Evolutionary conservation across 2,113 vertebrate genomes (phyloP).

Genomic region (Pelusios castaneus): DNA sequence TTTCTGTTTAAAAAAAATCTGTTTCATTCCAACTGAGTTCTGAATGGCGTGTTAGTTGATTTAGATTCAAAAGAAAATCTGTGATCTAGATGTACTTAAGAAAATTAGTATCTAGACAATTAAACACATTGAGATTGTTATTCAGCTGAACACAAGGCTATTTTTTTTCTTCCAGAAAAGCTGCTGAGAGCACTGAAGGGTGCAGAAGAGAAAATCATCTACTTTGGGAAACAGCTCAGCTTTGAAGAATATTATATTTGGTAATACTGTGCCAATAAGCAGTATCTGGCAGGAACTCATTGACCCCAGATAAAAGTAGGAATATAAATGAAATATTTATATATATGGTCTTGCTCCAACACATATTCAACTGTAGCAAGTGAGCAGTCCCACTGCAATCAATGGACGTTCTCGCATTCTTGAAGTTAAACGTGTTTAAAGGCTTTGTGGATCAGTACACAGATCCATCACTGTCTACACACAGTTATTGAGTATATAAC

Average conservation of each 20-base stretch:
- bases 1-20: neutral
- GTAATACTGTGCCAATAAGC: neutral
- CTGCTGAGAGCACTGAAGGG: neutral
- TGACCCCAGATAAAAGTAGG: neutral
- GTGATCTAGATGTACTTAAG: neutral
- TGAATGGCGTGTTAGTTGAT: neutral
- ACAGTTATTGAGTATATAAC: neutral
- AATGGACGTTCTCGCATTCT: neutral
- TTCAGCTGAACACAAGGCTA: neutral
- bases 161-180: neutral
- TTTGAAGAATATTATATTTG: neutral
- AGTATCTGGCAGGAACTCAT: neutral
- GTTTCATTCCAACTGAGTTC: neutral
- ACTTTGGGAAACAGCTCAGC: neutral
- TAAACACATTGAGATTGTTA: neutral
- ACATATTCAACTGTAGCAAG: neutral
- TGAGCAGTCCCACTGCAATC: neutral
- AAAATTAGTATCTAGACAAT: neutral
- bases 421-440: neutral
- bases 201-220: neutral
- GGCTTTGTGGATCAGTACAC: neutral
- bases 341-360: neutral
- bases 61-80: neutral
- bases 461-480: neutral
- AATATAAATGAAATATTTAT: neutral